phyloP scores from a whole-genome alignment of 2,113 vertebrate genomes.

The Cololabis saira region DNA sequence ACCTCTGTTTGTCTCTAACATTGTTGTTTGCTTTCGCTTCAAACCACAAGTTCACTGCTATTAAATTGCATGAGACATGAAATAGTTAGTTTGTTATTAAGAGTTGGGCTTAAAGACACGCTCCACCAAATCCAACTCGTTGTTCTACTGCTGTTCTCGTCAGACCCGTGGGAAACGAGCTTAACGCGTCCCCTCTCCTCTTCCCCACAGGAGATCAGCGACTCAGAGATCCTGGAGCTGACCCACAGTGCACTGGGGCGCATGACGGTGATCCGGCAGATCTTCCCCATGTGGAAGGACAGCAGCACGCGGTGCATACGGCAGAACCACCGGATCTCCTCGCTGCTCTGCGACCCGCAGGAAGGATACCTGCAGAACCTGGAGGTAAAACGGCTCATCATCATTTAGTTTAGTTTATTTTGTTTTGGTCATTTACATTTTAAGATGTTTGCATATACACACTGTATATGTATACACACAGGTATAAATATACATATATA shows the following conservation, averaged over 20 bases:
- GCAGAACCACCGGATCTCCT: slow-evolving; percentile 95
- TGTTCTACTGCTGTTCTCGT: too few relatives aligned
- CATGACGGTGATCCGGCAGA: slow-evolving; percentile 96
- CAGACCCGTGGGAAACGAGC: neutral
- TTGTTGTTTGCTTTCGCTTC: neutral
- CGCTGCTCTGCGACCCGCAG: slow-evolving; percentile 94
- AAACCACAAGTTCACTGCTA: neutral
- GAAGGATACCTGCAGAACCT: slow-evolving; percentile 97
- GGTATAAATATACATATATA: too few relatives aligned
- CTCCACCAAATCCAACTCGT: too few relatives aligned
- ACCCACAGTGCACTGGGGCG: slow-evolving; percentile 94
- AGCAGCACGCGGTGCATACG: slow-evolving; percentile 89
- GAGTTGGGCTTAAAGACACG: too few relatives aligned
- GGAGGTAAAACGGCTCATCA: slow-evolving; percentile 81
- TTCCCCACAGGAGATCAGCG: slow-evolving; percentile 91
- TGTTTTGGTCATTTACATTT: too few relatives aligned
- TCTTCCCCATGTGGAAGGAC: slow-evolving; percentile 91
- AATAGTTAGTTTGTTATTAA: too few relatives aligned
- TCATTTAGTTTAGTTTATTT: too few relatives aligned
- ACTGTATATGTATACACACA: too few relatives aligned
- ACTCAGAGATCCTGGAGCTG: slow-evolving; percentile 93
- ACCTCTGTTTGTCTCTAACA: neutral
- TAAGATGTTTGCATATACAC: too few relatives aligned
- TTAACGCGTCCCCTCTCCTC: neutral
- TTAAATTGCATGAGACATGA: slow-evolving; percentile 13